Conservation (phyloP, 2,797 vertebrate species). For the Coregonus ussuriensis region DNA sequence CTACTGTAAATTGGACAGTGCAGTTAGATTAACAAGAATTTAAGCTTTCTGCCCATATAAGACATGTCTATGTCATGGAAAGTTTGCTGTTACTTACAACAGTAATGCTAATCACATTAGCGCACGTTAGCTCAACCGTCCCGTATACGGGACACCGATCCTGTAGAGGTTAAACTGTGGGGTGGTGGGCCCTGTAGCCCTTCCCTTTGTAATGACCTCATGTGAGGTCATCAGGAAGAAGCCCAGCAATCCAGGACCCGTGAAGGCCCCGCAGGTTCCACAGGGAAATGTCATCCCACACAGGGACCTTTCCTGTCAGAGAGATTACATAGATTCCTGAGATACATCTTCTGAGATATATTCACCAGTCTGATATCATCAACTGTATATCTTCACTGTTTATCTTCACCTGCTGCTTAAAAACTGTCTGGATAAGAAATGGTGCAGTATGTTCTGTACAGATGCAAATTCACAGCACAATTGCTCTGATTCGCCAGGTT, state of each 20-base stretch:
- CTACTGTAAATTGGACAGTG: no score
- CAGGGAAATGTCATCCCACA: slow-evolving; percentile 29
- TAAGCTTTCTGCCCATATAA: no score
- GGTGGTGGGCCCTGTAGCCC: neutral
- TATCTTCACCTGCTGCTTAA: neutral
- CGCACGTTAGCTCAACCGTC: no score
- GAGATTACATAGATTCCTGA: slow-evolving; percentile 26
- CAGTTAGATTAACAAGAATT: no score
- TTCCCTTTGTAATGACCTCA: neutral
- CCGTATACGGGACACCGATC: no score
- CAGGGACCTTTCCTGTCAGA: slow-evolving; percentile 29
- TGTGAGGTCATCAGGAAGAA: neutral
- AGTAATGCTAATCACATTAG: no score
- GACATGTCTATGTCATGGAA: no score
- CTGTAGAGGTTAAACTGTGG: neutral
- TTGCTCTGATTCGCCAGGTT: no score
- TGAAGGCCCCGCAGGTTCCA: slow-evolving; percentile 2
- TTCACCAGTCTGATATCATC: neutral
- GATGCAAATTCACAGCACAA: no score
- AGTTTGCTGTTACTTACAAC: no score
- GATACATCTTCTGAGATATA: slow-evolving; percentile 5
- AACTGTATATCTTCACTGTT: neutral
- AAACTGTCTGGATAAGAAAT: neutral
- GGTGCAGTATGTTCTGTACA: neutral
- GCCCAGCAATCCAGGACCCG: no score